Evolutionary conservation across 2,113 vertebrate species (phyloP).

Genomic region (Notarius quadriscutis): DNA sequence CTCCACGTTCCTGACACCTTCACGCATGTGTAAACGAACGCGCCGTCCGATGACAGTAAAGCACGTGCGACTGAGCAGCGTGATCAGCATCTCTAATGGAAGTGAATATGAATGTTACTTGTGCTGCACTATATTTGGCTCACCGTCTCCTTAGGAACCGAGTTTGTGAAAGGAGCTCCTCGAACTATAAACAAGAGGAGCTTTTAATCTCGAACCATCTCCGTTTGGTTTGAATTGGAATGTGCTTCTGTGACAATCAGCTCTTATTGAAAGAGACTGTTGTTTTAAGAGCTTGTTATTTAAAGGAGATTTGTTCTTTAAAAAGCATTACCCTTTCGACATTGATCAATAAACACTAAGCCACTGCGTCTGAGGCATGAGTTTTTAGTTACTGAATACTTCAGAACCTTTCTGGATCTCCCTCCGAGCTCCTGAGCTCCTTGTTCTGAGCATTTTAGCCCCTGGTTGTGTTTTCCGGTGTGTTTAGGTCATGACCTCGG

Average conservation of each 20-base stretch:
- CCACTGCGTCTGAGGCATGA: neutral
- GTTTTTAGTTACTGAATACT: neutral
- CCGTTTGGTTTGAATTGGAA: neutral
- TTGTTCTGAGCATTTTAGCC: neutral
- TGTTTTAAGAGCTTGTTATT: neutral
- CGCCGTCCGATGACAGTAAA: too few relatives aligned
- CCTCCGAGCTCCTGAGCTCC: neutral
- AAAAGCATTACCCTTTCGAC: neutral
- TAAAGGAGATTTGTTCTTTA: neutral
- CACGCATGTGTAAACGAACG: neutral
- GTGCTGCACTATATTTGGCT: neutral
- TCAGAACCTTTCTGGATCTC: neutral
- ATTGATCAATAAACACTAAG: neutral
- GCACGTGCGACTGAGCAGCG: neutral
- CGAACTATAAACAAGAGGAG: slow-evolving; percentile 8
- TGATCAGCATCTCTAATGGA: neutral
- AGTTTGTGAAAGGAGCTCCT: neutral
- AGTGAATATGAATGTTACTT: neutral
- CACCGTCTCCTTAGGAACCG: slow-evolving; percentile 37
- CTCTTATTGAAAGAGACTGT: neutral
- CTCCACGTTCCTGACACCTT: too few relatives aligned
- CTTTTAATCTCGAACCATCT: slow-evolving; percentile 2
- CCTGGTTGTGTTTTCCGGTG: neutral
- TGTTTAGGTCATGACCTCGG: neutral
- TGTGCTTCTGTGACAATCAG: neutral